Evolutionary conservation across 2,888 invertebrate genomes (phyloP).

Genomic region (Branchellion lobata): DNA sequence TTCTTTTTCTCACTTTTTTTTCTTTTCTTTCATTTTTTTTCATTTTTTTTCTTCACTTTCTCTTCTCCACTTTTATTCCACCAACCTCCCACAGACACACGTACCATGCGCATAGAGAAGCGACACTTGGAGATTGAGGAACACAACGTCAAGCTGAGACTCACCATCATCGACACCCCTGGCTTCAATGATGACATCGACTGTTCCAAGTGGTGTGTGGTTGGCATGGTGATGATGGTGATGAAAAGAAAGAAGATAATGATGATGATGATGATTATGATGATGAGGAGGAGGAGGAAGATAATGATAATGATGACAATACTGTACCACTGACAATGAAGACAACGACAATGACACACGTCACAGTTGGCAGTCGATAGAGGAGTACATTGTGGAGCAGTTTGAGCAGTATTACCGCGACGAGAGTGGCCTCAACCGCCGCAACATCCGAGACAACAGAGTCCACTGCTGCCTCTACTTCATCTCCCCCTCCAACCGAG

Average conservation of each 20-base stretch:
- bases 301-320: no score
- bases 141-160: slow-evolving; percentile 61
- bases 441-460: slow-evolving; percentile 93
- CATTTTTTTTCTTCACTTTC: background rate
- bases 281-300: no score
- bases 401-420: slow-evolving; percentile 71
- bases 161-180: slow-evolving; percentile 62
- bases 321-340: no score
- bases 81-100: background rate
- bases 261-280: no score
- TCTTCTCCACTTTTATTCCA: background rate
- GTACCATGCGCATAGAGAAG: slow-evolving; percentile 89
- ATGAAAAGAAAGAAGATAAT: no score
- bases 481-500: slow-evolving; percentile 62
- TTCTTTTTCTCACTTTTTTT: background rate
- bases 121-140: slow-evolving; percentile 71
- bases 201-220: slow-evolving; percentile 58
- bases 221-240: background rate
- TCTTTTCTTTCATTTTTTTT: background rate
- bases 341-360: no score
- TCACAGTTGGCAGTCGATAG: slow-evolving; percentile 86
- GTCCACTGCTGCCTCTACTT: slow-evolving; percentile 79
- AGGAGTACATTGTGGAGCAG: slow-evolving; percentile 94
- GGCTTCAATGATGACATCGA: slow-evolving; percentile 62
- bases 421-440: slow-evolving; percentile 90